Evolutionary conservation across 2,113 vertebrate genomes (phyloP), one percentile per base, ranked within the genome.

Genomic region (Lagopus muta): DNA sequence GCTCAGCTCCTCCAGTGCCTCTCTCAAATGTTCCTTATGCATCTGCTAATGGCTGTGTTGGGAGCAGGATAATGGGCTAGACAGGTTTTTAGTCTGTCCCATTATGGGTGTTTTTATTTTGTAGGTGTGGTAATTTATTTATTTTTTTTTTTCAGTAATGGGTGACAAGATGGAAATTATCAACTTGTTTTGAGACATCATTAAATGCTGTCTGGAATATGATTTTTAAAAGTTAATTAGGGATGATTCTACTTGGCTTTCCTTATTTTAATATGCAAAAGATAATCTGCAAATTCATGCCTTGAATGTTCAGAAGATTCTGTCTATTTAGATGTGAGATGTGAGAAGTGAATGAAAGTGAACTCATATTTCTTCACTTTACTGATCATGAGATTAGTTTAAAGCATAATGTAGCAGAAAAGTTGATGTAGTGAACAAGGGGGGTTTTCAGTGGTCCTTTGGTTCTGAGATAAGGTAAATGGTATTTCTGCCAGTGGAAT

Each of bases 51-150:
- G 90, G 92, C 42, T 21, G 7, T 86, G 55, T 83, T 88, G 72
- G 92, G 82, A 95, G 60, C 82, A 86, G 47, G 88, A 90, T 96
- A 96, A 96, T 95, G 76, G 93, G 82, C 82, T 64, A 74, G 78
- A 91, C 76, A 77, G 55, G 19, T 19, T 48, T 36, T 81, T 55
- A 0, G 18, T 67, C 85, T 82, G 42, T 86, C 64, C 45, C 69
- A 93, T 96, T 91, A 89, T 42, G 32, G 27, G 20, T 91, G 40
- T 66, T 88, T 93, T 93, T 88, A 83, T 95, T 95, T 90, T 80
- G 72, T 89, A 95, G 72, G 79, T 1, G 7, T 88, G 70, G 55
- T 14, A 20, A 54, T 54, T 54, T 54, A 28, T 38, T 38, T 38
- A n/a, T 38, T 52, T 47, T 15, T 34, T 80, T 73, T 47, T 48